phyloP scores from a whole-genome alignment of 2,113 vertebrate species.

The Daubentonia madagascariensis region DNA sequence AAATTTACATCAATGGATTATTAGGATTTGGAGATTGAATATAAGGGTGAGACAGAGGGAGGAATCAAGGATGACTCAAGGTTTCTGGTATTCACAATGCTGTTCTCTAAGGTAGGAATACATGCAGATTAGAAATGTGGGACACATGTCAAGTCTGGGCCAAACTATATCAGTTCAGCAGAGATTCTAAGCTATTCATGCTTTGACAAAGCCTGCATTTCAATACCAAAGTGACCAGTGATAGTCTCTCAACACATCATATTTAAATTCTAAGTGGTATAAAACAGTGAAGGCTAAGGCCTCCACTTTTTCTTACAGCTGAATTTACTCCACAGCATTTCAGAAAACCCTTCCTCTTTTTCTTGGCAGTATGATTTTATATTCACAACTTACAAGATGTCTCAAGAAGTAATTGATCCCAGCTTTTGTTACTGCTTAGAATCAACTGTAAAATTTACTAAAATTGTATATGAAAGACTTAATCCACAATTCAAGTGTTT shows the following conservation, averaged over 20 bases:
- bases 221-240: not conserved
- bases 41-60: not conserved
- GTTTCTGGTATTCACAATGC: not conserved
- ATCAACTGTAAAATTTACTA: not conserved
- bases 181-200: not conserved
- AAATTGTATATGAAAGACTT: not conserved
- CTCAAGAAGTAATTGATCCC: slow-evolving; percentile 16
- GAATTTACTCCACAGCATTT: slow-evolving; percentile 18
- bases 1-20: not conserved
- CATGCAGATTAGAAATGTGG: not conserved
- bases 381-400: not conserved
- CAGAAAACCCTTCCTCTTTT: not conserved
- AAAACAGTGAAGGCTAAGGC: not conserved
- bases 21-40: not conserved
- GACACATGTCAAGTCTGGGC: not conserved
- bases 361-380: not conserved
- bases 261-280: not conserved
- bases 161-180: not conserved
- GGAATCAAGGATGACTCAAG: no score
- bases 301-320: not conserved
- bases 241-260: not conserved
- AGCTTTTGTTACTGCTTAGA: not conserved
- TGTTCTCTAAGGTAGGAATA: not conserved
- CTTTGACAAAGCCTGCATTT: slow-evolving; percentile 1
- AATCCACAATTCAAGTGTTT: not conserved